A percentile compares a stretch with the other conserved stretches of the same genome.
phyloP scores from a whole-genome alignment of 1,140 invertebrate species.

The Drosophila ercepeae region DNA sequence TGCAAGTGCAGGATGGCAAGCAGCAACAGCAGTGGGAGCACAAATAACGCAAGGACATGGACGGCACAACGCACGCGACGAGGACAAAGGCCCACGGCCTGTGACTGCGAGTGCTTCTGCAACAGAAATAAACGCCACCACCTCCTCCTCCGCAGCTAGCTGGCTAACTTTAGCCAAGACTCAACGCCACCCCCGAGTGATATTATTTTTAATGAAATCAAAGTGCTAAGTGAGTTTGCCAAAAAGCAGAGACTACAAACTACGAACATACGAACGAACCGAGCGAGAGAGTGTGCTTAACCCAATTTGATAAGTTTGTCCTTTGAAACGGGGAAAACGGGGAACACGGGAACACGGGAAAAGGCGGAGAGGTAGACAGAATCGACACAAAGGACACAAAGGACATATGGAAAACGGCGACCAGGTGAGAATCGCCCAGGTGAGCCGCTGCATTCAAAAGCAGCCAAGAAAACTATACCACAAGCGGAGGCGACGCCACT shows the following conservation, averaged over 20 bases:
- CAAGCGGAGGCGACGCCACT: constrained; percentile 59
- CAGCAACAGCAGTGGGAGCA: constrained; percentile 40
- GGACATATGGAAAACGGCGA: constrained; percentile 62
- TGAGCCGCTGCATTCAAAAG: constrained; percentile 38
- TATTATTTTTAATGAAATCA: constrained; percentile 75
- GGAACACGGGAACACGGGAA: constrained; percentile 5
- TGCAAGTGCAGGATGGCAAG: constrained; percentile 57
- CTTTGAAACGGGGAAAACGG: constrained; percentile 33
- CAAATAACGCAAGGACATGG: constrained; percentile 79
- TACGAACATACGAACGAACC: background rate
- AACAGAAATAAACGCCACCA: constrained; percentile 53
- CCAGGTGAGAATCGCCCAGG: constrained; percentile 1
- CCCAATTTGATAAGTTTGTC: constrained; percentile 72
- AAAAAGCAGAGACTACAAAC: constrained; percentile 40
- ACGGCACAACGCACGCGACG: constrained; percentile 66
- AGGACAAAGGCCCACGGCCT: constrained; percentile 56
- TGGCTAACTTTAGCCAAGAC: constrained; percentile 30
- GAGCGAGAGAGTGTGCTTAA: constrained; percentile 41
- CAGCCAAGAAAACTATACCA: constrained; percentile 36
- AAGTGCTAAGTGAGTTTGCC: constrained; percentile 69
- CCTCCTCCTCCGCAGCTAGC: constrained; percentile 43
- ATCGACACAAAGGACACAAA: background rate
- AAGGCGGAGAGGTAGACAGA: background rate
- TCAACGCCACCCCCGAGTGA: constrained; percentile 38
- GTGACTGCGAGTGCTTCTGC: constrained; percentile 24